phyloP scores from a whole-genome alignment of 2,888 invertebrate genomes.

The Pecten maximus region DNA sequence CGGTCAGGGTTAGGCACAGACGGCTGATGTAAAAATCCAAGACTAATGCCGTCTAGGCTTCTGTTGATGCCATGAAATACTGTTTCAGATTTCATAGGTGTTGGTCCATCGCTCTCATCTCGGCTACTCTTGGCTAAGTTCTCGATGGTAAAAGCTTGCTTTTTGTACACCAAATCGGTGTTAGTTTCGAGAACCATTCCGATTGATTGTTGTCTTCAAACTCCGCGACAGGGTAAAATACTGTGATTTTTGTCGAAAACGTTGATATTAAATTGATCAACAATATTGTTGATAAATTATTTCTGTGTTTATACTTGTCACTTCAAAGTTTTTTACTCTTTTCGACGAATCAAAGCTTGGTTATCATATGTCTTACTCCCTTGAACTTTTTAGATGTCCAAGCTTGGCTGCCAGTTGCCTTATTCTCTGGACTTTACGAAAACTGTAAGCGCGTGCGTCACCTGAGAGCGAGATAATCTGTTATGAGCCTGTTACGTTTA shows the following conservation, averaged over 20 bases:
- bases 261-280: neutral
- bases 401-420: neutral
- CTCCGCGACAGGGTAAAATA: neutral
- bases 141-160: conserved; percentile 52
- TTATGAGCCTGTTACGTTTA: conserved; percentile 21
- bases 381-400: neutral
- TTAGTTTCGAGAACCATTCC: neutral
- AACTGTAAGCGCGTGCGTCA: conserved; percentile 6
- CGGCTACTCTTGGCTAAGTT: conserved; percentile 52
- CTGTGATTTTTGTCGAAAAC: neutral
- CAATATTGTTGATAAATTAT: neutral
- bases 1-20: neutral
- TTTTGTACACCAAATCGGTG: neutral
- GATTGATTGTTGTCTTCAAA: neutral
- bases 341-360: neutral
- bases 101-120: conserved; percentile 15
- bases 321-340: neutral
- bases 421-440: neutral
- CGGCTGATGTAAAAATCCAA: neutral
- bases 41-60: neutral
- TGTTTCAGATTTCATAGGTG: neutral
- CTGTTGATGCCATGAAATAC: neutral
- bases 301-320: neutral
- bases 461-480: neutral
- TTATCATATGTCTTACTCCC: neutral